Evolutionary conservation across 2,888 invertebrate genomes (phyloP), one percentile per base, ranked within the genome.

Genomic region (Pseudococcus viburni): DNA sequence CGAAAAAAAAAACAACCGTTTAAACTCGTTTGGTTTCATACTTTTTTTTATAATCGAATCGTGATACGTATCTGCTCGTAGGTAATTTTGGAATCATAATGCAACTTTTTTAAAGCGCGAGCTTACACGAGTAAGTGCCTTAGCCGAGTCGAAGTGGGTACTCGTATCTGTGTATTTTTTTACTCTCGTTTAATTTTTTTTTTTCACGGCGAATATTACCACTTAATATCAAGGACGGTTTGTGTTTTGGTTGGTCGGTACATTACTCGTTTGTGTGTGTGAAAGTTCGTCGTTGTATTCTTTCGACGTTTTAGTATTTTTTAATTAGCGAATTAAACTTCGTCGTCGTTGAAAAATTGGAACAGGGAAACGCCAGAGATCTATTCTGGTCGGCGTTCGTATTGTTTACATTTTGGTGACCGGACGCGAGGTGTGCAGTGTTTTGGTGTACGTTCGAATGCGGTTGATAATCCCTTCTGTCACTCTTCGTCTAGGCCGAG

Each of bases 151-250:
- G 42, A 42, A 9, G 42, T 42, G 42, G 12, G 26, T 68, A 26
- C 22, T 33, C 33, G 39, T 17, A 19, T 39, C 33, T 73, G 22
- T 59, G 19, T 64, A 22, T 33, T 73, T 73, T 73, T 73, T 26
- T 73, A 17, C 33, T 17, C 22, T 73, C 9, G 17, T 39, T 15
- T 26, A 26, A 26, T 73, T 17, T 73, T 73, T 73, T 73, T 73
- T 73, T 33, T 73, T 73, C 11, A 33, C 73, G 33, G 15, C 17
- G 12, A 73, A 73, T 73, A 33, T 26, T 73, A 73, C 73, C 73
- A 73, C 73, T 73, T 73, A 73, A 33, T 73, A 73, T 73, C 73
- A 73, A 73, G 73, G 73, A 73, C 73, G 73, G 33, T 73, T 73
- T 73, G 73, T 73, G 73, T 73, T 73, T 33, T 73, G 33, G 33